Base-by-base conservation (phyloP, 2,888 invertebrate species). In the Notodonta ziczac region DNA sequence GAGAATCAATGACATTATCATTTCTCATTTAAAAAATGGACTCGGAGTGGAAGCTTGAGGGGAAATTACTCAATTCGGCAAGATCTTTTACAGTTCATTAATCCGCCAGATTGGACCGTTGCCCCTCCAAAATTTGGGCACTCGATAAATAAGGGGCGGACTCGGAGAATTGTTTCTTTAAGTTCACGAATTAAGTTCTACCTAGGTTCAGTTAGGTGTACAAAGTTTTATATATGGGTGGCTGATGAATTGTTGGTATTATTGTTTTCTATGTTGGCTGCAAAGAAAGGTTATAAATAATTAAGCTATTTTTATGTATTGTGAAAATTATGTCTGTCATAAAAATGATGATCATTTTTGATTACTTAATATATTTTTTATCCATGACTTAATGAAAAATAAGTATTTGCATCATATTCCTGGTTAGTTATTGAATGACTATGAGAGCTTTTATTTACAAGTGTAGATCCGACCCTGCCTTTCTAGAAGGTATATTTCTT, bases 11-110 rank as follows among this genome's bases (percentile, higher is more conserved):
- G 83, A 79, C 82, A 83, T 83, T 83, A 83, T 81, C 78, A 83
- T 82, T 81, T 80, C 80, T 78, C 77, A 82, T 82, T 84, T 82
- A 78, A 83, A 85, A 83, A 85, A 80, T 76, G 74, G 80, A 76
- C 80, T 76, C 72, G 60, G 74, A 80, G 76, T 75, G 69, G 70
- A 68, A 75, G 72, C 73, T 74, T 74, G 77, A 76, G 75, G 77
- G 82, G 84, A 85, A 86, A 88, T 86, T 85, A 89, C 87, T 87
- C 88, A 86, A 89, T 87, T 85, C 85, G 78, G 76, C 82, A 82
- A 81, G 86, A 87, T 90, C 88, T 86, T 92, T 92, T 85, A 87
- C 92, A 90, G 89, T 83, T 89, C 92, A 91, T 92, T 91, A 91
- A 85, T 82, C 82, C 76, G 72, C 78, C 84, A 88, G 89, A 91